Evolutionary conservation across 2,797 vertebrate species (phyloP), one percentile per base, ranked within the genome.

Genomic region (Pelodytes ibericus): DNA sequence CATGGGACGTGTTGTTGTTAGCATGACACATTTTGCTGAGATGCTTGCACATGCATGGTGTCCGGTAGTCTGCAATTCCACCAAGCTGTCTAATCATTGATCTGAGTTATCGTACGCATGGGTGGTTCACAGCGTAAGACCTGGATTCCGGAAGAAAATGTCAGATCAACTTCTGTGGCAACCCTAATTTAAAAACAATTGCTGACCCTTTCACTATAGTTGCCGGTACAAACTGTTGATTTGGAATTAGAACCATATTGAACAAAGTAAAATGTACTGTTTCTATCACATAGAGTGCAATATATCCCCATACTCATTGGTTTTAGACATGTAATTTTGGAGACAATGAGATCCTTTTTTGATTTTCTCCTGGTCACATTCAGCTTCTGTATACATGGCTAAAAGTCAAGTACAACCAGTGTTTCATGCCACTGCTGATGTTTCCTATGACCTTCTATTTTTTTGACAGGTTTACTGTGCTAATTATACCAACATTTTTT

Each of bases 401-500:
- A 68, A 61, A 79, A 73, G 58, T 73, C 71, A 68, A 69, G 47
- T 53, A 74, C 71, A 69, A 41, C 77, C 68, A 57, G 58, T 65
- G 36, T 63, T 79, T 79, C 74, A 79, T 79, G 47, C 69, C 63
- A 69, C 63, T 63, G 71, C 77, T 79, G 71, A 72, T 58, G 72
- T 78, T 78, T 72, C 56, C 75, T 64, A 59, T 74, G 77, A 69
- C 77, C 71, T 78, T 72, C 69, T 72, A 78, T 79, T 64, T 57
- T 61, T 79, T 74, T 79, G 77, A 79, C 77, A 79, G 77, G 57
- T 79, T 79, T 79, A 79, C 64, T 69, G 71, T 73, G 33, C 72
- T 71, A 79, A 79, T 79, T 79, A 73, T 79, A 79, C 58, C 26
- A 73, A 79, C 59, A 73, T 71, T 77, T 79, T 67, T 77, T 63